Percentiles rank a stretch among this genome's conserved stretches.
phyloP scores from a whole-genome alignment of 2,888 invertebrate species.

The Leucoma salicis region DNA sequence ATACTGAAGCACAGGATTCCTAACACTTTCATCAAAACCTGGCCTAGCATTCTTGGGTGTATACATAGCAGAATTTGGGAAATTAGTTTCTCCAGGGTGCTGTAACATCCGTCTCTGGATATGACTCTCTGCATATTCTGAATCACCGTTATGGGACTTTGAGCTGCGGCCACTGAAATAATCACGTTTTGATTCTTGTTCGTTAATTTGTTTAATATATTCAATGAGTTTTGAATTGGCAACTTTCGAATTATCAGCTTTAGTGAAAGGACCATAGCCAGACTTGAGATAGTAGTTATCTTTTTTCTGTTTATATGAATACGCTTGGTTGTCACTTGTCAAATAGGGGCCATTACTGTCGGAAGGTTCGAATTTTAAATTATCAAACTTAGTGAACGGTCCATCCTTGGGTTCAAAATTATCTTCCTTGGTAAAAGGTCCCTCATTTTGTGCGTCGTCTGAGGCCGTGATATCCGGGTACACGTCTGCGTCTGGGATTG shows the following conservation, averaged over 20 bases:
- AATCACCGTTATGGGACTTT: conserved; percentile 69
- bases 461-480: conserved; percentile 66
- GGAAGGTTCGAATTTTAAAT: conserved; percentile 66
- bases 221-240: conserved; percentile 83
- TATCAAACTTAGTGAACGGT: conserved; percentile 84
- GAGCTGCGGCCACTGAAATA: conserved; percentile 81
- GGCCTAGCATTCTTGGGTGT: conserved; percentile 83
- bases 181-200: conserved; percentile 83
- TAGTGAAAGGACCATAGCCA: conserved; percentile 84
- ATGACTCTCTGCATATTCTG: conserved; percentile 78
- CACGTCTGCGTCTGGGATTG: conserved; percentile 81
- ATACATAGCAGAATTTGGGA: conserved; percentile 85
- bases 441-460: conserved; percentile 67
- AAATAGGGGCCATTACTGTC: conserved; percentile 64
- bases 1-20: conserved; percentile 89
- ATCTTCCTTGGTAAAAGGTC: conserved; percentile 84
- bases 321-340: conserved; percentile 59
- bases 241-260: conserved; percentile 83
- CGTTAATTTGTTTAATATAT: conserved; percentile 86
- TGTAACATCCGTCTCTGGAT: conserved; percentile 88
- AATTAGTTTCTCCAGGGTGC: conserved; percentile 84
- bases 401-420: conserved; percentile 81
- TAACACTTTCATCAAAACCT: conserved; percentile 86
- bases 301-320: conserved; percentile 67
- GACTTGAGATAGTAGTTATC: conserved; percentile 68